These are phyloP conservation scores for Apamea anceps DNA, from an alignment of 2,888 invertebrate species.

Conservation along the genomic window DNA sequence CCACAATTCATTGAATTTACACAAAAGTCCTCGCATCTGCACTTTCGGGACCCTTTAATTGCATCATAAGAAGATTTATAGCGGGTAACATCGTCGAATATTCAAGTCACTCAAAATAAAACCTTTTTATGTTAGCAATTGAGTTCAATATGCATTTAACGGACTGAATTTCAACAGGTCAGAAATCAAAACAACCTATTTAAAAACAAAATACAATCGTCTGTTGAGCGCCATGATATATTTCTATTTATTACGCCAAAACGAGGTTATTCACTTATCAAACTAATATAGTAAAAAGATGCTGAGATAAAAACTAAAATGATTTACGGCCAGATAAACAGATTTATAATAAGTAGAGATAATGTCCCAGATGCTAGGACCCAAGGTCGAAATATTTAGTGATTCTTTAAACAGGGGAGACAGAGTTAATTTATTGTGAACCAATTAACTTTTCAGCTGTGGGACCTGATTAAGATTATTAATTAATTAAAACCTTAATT, in stretches of 20 bases:
- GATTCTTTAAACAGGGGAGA: slow-evolving; percentile 18
- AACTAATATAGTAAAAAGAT: slow-evolving; percentile 67
- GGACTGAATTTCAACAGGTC: background rate
- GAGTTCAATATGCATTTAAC: background rate
- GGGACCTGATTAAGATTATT: slow-evolving; percentile 22
- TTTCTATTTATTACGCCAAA: slow-evolving; percentile 46
- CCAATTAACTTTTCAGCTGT: slow-evolving; percentile 31
- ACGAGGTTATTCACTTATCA: slow-evolving; percentile 60
- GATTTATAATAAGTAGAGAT: slow-evolving; percentile 68
- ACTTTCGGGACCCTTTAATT: slow-evolving; percentile 71
- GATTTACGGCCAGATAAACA: slow-evolving; percentile 72
- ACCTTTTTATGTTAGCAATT: background rate
- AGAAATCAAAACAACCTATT: slow-evolving; percentile 31
- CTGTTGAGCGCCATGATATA: slow-evolving; percentile 45
- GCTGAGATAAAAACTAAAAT: slow-evolving; percentile 66
- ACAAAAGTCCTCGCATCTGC: slow-evolving; percentile 75
- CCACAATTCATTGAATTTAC: slow-evolving; percentile 63
- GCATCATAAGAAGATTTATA: slow-evolving; percentile 70
- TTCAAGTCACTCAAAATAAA: slow-evolving; percentile 17
- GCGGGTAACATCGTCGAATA: slow-evolving; percentile 12
- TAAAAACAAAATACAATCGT: slow-evolving; percentile 24
- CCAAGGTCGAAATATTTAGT: slow-evolving; percentile 58
- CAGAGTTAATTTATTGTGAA: slow-evolving; percentile 44
- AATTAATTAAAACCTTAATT: background rate
- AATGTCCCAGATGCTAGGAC: slow-evolving; percentile 55